Evolutionary conservation across 2,797 vertebrate genomes (phyloP).

Genomic region (Dromococcyx pavoninus): DNA sequence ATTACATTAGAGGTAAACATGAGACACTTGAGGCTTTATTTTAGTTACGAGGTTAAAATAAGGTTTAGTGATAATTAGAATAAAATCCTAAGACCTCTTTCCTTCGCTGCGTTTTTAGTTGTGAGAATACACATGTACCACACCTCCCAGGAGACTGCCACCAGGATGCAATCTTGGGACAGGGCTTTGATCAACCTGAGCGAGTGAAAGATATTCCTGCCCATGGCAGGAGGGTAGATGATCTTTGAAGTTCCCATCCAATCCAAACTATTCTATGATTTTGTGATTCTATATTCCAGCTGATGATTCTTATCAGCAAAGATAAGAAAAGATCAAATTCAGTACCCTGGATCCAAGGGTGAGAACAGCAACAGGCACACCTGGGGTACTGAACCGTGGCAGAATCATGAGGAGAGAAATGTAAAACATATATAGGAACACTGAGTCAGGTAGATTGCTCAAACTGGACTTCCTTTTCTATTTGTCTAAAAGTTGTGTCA

Average conservation of each 20-base stretch:
- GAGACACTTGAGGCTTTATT: not conserved
- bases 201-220: not conserved
- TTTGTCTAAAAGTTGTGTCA: not conserved
- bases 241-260: not conserved
- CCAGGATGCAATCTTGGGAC: not conserved
- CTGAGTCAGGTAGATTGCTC: not conserved
- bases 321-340: not conserved
- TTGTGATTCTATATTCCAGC: not conserved
- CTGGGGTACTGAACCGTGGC: not conserved
- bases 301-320: not conserved
- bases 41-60: not conserved
- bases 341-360: not conserved
- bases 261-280: not conserved
- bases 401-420: not conserved
- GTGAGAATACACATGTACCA: not conserved
- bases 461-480: not conserved
- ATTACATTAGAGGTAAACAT: not conserved
- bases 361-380: not conserved
- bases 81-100: not conserved
- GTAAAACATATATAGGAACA: not conserved
- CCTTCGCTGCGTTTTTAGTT: not conserved
- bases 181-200: not conserved
- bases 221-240: fast-evolving
- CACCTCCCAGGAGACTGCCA: not conserved
- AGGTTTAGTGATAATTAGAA: not conserved